Base-by-base conservation (phyloP, 2,888 invertebrate genomes). In the Drosophila koepferae region DNA sequence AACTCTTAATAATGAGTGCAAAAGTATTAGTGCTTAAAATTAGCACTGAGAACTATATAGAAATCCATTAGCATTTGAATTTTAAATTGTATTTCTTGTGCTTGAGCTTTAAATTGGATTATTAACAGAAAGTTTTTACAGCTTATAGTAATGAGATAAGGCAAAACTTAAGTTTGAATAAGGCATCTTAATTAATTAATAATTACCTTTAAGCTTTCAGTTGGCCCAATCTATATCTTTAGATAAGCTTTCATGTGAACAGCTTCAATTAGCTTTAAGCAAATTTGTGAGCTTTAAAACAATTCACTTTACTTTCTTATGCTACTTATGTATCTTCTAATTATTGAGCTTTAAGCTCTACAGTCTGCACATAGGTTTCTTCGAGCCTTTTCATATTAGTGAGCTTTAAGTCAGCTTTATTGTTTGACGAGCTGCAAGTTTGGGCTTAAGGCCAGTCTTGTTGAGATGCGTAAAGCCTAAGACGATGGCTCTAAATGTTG, bases 1-100 rank as follows among this genome's bases (percentile, higher is more conserved):
- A 41, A 16, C n/a, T 20, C 31, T 49, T 41, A 44, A n/a, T 43
- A 43, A 34, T 65, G 31, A 73, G 43, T 44, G 48, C 40, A 18
- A 10, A 38, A 16, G 8, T 5, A 34, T 10, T 28, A 8, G 14
- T 16, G 34, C 14, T 16, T 20, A 16, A 20, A 34, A 44, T 58
- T 20, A 44, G 34, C 56, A 49, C 31, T 31, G 49, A n/a, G 31
- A 31, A 56, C 28, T 23, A 7, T 40, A 41, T 43, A 7, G 0
- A 18, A 28, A n/a, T 5, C 2, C 18, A 10, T 28, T n/a, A 5
- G 14, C 49, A 7, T 9, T 23, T 20, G 12, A 36, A n/a, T n/a
- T 38, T 14, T 7, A 28, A 48, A 14, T 59, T 23, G 7, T 9
- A 8, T 34, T 10, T 9, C 7, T 46, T 46, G 20, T 12, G 38